Evolutionary conservation across 2,797 vertebrate species (phyloP).

Genomic region (Forpus xanthops): DNA sequence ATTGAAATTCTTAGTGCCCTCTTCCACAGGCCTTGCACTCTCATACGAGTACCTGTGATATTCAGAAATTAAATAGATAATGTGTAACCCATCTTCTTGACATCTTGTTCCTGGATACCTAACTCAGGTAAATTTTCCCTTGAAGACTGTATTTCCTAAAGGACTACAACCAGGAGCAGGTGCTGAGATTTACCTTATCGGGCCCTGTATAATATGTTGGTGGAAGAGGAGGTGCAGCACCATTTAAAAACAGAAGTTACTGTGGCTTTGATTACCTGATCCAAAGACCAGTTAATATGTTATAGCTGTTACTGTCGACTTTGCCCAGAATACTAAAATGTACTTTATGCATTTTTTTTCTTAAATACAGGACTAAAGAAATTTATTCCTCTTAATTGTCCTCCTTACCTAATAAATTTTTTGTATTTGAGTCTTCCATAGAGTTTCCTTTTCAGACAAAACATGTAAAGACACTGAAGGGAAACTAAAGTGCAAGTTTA

Average conservation of each 20-base stretch:
- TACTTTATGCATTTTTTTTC: neutral
- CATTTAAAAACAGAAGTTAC: neutral
- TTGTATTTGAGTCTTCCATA: neutral
- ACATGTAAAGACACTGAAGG: neutral
- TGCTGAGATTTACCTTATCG: neutral
- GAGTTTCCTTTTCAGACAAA: neutral
- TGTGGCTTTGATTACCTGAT: neutral
- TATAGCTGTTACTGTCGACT: neutral
- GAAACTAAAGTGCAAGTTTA: neutral
- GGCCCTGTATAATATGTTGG: neutral
- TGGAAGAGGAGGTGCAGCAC: neutral
- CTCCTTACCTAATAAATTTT: neutral
- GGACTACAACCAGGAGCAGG: fast-evolving
- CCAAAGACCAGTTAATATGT: neutral
- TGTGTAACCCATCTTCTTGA: neutral
- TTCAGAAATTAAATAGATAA: neutral
- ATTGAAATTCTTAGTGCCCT: neutral
- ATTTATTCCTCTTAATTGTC: neutral
- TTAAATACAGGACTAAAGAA: neutral
- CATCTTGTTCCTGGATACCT: neutral
- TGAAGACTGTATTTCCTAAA: neutral
- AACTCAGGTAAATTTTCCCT: neutral
- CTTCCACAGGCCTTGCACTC: neutral
- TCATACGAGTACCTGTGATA: neutral
- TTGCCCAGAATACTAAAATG: neutral